Conservation (phyloP, 1,140 invertebrate species). For the Drosophila insularis region DNA sequence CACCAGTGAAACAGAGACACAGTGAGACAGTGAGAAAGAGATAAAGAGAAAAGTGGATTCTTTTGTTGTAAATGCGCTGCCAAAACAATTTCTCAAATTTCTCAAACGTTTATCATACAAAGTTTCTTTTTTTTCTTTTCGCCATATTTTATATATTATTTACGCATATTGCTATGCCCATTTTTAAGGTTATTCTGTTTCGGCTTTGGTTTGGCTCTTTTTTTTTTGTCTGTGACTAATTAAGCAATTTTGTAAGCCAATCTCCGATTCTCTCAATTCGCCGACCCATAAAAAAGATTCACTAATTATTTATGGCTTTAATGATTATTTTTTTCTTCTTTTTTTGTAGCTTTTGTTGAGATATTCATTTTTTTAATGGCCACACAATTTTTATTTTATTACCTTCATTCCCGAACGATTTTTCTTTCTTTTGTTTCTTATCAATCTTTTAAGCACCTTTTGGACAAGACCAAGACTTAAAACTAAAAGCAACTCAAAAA, state of each 20-base stretch:
- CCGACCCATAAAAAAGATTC: constrained; percentile 33
- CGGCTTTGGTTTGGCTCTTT: too few relatives aligned
- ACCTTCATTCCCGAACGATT: background rate
- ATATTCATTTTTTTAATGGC: constrained; percentile 53
- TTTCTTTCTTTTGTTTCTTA: constrained; percentile 34
- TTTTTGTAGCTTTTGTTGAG: constrained; percentile 39
- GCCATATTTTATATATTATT: constrained; percentile 77
- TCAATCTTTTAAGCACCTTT: constrained; percentile 1
- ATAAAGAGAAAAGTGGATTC: constrained; percentile 36
- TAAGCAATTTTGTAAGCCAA: constrained; percentile 75
- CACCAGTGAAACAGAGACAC: constrained; percentile 1
- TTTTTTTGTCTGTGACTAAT: constrained; percentile 60
- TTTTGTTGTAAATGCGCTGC: constrained; percentile 46
- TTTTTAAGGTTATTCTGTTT: background rate
- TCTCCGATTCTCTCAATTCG: constrained; percentile 33
- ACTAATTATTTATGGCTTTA: constrained; percentile 75
- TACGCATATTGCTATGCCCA: constrained; percentile 61
- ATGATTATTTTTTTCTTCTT: constrained; percentile 63
- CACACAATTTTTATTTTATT: constrained; percentile 46
- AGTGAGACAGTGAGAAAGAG: background rate
- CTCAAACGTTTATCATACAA: constrained; percentile 68
- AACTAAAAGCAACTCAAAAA: background rate
- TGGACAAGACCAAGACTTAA: background rate
- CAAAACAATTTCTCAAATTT: constrained; percentile 70
- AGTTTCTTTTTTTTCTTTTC: constrained; percentile 32